Conservation (phyloP, 2,113 vertebrate species). For the Speoplatyrhinus poulsoni region DNA sequence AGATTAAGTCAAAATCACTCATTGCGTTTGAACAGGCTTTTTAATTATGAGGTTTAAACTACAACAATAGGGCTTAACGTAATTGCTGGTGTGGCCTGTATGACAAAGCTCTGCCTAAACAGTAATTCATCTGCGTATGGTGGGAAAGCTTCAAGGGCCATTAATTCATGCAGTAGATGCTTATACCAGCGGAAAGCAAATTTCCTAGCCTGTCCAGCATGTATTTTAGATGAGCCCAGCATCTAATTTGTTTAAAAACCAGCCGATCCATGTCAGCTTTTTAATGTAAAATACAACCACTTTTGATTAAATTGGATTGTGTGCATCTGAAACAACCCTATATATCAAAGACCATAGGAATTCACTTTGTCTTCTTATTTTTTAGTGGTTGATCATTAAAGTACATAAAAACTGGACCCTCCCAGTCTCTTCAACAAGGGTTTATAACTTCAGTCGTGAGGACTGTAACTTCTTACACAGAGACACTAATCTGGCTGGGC, state of each 20-base stretch:
- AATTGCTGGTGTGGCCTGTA: slow-evolving; percentile 17
- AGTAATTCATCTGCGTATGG: slow-evolving; percentile 36
- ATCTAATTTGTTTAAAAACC: slow-evolving; percentile 63
- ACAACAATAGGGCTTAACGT: slow-evolving; percentile 23
- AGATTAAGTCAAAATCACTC: not conserved
- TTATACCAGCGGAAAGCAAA: slow-evolving; percentile 49
- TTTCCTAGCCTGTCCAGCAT: slow-evolving; percentile 46
- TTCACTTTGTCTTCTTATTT: slow-evolving; percentile 51
- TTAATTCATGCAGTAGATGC: slow-evolving; percentile 54
- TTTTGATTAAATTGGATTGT: slow-evolving; percentile 67
- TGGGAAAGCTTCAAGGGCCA: slow-evolving; percentile 35
- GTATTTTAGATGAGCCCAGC: slow-evolving; percentile 48
- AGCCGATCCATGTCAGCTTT: slow-evolving; percentile 56
- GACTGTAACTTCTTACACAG: slow-evolving; percentile 55
- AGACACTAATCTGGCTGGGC: slow-evolving; percentile 58
- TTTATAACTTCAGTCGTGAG: slow-evolving; percentile 56
- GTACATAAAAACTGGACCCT: slow-evolving; percentile 65
- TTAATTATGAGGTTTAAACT: not conserved
- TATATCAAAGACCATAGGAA: slow-evolving; percentile 52
- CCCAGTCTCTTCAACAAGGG: slow-evolving; percentile 50
- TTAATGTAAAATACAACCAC: slow-evolving; percentile 60
- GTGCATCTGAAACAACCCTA: slow-evolving; percentile 50
- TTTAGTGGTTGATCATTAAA: slow-evolving; percentile 57
- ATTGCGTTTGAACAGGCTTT: slow-evolving; percentile 22
- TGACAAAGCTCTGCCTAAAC: slow-evolving; percentile 40